Conservation (phyloP, 2,888 invertebrate genomes). For the Eupelmus urozonus region DNA sequence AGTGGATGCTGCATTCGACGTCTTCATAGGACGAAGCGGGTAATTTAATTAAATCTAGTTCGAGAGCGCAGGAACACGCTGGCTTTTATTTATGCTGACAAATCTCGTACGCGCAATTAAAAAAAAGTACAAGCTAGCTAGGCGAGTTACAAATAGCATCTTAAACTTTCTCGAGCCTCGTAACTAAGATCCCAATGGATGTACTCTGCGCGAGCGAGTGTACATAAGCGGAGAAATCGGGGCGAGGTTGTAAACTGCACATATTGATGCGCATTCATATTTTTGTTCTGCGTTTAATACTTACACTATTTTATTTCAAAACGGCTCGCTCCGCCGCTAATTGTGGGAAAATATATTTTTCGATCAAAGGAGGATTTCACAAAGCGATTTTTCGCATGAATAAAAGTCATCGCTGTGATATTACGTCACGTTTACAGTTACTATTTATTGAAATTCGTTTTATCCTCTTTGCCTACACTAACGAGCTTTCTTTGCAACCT, state of each 20-base stretch:
- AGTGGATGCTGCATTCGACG: not conserved
- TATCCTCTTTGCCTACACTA: not conserved
- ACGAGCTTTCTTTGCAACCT: not conserved
- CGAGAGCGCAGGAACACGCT: conserved; percentile 8
- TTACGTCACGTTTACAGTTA: conserved; percentile 35
- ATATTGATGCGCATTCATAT: conserved; percentile 43
- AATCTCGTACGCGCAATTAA: conserved; percentile 21
- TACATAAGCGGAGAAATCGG: conserved; percentile 50
- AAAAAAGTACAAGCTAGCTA: not conserved
- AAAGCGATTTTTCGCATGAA: not conserved
- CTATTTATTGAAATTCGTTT: conserved; percentile 9
- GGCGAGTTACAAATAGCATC: conserved; percentile 40
- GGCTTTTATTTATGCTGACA: conserved; percentile 46
- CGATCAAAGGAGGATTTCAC: not conserved
- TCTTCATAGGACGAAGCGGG: conserved; percentile 30
- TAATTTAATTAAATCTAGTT: conserved; percentile 30
- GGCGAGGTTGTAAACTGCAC: conserved; percentile 52
- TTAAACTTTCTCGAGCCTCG: conserved; percentile 42
- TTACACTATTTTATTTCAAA: conserved; percentile 31
- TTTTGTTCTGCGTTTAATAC: conserved; percentile 22
- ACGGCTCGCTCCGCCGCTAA: conserved; percentile 3
- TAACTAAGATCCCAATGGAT: conserved; percentile 26
- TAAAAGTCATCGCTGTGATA: conserved; percentile 22
- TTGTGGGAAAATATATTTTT: conserved; percentile 53
- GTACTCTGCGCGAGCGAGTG: not conserved